A percentile compares a stretch with the other conserved stretches of the same genome.
Evolutionary conservation across 2,888 invertebrate genomes (phyloP).

Genomic region (Coelinius sp.): DNA sequence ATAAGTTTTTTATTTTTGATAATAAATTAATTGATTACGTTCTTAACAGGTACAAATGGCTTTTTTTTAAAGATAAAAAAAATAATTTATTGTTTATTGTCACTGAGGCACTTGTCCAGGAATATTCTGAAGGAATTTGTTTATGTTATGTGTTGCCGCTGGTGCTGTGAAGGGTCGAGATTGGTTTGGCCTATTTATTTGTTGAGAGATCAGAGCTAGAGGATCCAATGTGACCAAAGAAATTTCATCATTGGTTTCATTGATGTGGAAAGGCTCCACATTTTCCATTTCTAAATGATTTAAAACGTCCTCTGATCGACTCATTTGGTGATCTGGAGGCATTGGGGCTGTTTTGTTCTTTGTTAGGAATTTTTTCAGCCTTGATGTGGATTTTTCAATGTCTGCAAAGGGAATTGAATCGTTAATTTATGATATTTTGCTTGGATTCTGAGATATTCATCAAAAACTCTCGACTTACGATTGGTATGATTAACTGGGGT

Average conservation of each 20-base stretch:
- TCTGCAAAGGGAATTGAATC: slow-evolving; percentile 26
- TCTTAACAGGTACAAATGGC: slow-evolving; percentile 29
- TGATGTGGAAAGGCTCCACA: slow-evolving; percentile 39
- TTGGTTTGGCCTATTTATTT: slow-evolving; percentile 35
- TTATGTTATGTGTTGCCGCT: slow-evolving; percentile 44
- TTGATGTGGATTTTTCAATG: slow-evolving; percentile 36
- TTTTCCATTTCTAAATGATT: slow-evolving; percentile 35
- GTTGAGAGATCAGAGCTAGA: slow-evolving; percentile 36
- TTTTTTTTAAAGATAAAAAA: slow-evolving; percentile 5
- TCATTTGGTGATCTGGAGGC: slow-evolving; percentile 44
- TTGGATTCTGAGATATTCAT: slow-evolving; percentile 43
- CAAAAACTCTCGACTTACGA: slow-evolving; percentile 6
- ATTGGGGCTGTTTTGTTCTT: slow-evolving; percentile 64
- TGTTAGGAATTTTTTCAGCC: slow-evolving; percentile 51
- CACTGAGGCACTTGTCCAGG: slow-evolving; percentile 59
- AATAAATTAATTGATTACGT: not conserved
- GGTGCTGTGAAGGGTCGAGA: slow-evolving; percentile 61
- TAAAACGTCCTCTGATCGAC: slow-evolving; percentile 41
- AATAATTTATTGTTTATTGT: slow-evolving; percentile 40
- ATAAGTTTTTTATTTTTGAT: not conserved
- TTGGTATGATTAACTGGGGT: not conserved
- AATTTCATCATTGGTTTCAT: slow-evolving; percentile 46
- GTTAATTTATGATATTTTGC: not conserved
- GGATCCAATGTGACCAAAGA: slow-evolving; percentile 52
- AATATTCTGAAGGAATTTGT: slow-evolving; percentile 51